phyloP scores from a whole-genome alignment of 2,888 invertebrate species.

The Macrosiphum euphorbiae region DNA sequence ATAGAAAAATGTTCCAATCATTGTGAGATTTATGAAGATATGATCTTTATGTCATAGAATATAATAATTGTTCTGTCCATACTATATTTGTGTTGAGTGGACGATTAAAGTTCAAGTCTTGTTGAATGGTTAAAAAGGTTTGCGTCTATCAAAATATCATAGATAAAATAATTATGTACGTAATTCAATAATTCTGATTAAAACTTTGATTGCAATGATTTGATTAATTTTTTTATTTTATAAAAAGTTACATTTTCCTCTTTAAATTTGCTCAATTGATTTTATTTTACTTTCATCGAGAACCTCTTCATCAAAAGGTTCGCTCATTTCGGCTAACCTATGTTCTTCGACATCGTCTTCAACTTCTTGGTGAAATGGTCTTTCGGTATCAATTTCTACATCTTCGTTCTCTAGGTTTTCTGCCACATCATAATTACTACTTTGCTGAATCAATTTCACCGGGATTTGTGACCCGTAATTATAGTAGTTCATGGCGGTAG shows the following conservation, averaged over 20 bases:
- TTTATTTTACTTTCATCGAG: constrained; percentile 23
- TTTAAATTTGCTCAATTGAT: neutral
- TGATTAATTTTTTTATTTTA: neutral
- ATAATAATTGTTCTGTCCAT: neutral
- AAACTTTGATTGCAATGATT: neutral
- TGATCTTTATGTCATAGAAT: neutral
- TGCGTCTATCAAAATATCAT: neutral
- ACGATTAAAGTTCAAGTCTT: neutral
- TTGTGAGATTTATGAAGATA: neutral
- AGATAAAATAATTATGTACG: neutral
- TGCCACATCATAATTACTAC: neutral
- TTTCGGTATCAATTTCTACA: neutral
- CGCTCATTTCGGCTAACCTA: constrained; percentile 11
- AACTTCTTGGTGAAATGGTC: constrained; percentile 38
- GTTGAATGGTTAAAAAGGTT: neutral
- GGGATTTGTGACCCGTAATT: neutral
- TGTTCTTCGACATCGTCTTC: constrained; percentile 51
- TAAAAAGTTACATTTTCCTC: neutral
- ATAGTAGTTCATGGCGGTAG: constrained; percentile 20
- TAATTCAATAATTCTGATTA: neutral
- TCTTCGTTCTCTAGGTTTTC: constrained; percentile 23
- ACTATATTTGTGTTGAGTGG: neutral
- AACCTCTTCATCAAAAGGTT: constrained; percentile 22
- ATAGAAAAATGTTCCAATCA: neutral
- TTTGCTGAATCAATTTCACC: neutral